Base-by-base conservation (phyloP, 2,113 vertebrate species). In the Siniperca chuatsi region DNA sequence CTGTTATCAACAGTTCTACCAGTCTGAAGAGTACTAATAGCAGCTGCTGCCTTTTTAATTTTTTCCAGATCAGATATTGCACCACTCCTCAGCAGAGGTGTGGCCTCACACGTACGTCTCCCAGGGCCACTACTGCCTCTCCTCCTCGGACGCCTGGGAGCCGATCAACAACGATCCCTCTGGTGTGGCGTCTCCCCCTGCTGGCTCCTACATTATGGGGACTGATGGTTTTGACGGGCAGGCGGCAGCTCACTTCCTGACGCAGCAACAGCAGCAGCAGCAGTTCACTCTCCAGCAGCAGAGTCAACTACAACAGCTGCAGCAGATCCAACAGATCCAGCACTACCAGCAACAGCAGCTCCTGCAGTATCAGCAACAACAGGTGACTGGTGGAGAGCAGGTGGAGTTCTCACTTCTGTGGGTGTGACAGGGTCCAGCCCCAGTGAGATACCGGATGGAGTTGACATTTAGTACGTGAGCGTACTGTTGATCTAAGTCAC, bases 41-140 rank as follows among this genome's bases (percentile, higher is more conserved):
- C 62, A 78, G 23, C 74, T 75, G 44, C 65, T 74, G 44, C 6
- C 21, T 64, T 79, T 58, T 73, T 64, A 25, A 61, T 25, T 73
- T 55, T 72, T 74, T 92, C 54, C 91, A 93, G 97, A 97, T 91
- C 98, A 98, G 96, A 97, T 97, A 12, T 93, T 98, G 87, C 97
- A 98, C 82, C 96, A 96, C 89, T 96, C 96, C 44, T 96, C 96
- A 65, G 95, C 94, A n/a, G 98, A 99, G 25, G 97, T 98, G 83
- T 99, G 98, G 98, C 98, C 98, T 70, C 98, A 99, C 82, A 98
- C 97, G 13, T 99, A 99, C 1, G 97, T 99, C 92, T 98, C 98
- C 1, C 98, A 99, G 93, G 98, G 98, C 89, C 97, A 99, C 95
- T 99, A 99, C 94, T 99, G 98, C 94, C 96, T 99, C 89, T 98